A percentile compares a stretch with the other conserved stretches of the same genome.
These are phyloP conservation scores for Cettia cetti DNA, from an alignment of 2,113 vertebrate genomes.

Conservation along the genomic window DNA sequence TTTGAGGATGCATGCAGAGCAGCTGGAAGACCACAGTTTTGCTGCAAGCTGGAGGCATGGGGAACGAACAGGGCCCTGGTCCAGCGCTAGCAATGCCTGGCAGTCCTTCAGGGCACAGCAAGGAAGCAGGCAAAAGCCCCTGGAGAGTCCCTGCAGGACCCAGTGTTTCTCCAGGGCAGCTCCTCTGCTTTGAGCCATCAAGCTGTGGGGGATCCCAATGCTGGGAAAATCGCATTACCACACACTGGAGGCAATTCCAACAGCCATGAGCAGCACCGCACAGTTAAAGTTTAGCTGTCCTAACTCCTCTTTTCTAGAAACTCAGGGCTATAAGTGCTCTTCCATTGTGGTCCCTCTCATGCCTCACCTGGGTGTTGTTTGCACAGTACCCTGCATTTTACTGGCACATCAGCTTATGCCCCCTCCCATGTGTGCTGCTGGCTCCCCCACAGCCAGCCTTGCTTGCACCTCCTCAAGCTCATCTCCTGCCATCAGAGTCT, in stretches of 20 bases:
- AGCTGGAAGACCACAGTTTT: background rate
- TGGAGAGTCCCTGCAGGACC: rapidly evolving
- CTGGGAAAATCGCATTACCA: background rate
- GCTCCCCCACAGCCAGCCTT: background rate
- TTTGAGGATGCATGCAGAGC: rapidly evolving
- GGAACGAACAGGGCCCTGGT: background rate
- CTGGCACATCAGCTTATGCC: background rate
- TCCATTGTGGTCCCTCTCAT: rapidly evolving
- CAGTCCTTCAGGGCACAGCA: background rate
- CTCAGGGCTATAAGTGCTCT: background rate
- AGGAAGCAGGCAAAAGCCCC: background rate
- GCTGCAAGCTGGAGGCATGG: background rate
- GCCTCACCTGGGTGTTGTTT: rapidly evolving
- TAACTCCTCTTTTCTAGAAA: background rate
- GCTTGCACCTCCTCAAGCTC: background rate
- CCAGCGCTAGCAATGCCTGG: background rate
- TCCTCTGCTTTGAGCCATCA: background rate
- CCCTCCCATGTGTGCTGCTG: background rate
- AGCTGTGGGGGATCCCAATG: rapidly evolving
- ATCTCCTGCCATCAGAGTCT: background rate
- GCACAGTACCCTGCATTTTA: background rate
- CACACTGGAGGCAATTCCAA: background rate
- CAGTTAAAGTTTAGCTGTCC: background rate
- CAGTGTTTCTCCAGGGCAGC: background rate
- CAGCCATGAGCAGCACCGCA: background rate